Evolutionary conservation across 2,113 vertebrate species (phyloP), one percentile per base, ranked within the genome.

Genomic region (Zapornia atra): DNA sequence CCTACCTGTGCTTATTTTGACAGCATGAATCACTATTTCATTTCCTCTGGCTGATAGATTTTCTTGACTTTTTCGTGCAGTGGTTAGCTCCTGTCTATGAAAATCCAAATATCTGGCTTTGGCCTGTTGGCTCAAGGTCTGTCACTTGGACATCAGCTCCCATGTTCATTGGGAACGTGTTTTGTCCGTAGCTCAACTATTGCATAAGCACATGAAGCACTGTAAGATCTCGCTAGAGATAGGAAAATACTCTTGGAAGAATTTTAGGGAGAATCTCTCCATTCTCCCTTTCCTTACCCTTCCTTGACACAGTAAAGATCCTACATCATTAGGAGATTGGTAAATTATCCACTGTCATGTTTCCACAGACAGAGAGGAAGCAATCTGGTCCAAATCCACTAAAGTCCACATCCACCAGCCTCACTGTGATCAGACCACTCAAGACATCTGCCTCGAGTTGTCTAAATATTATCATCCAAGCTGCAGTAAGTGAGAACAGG

Each of bases 141-240:
- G 33, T 48, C 5, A 4, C 4, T 31, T 4, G 9, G 26, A 36
- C 19, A 11, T 65, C 17, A 2, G 11, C n/a, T 70, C 40, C n/a
- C 22, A 8, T 3, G 3, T 51, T 34, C 5, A 4, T n/a, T 75
- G 13, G 25, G 19, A 33, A 28, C 0, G 0, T 12, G 2, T 68
- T 91, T 73, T 34, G 20, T 11, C 13, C 19, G 63, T 26, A 59
- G 9, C 10, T 2, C 1, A 63, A 40, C 5, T 15, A 17, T 8
- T 38, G 5, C 12, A 25, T 82, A 84, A 87, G 5, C 6, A 8
- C 13, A 24, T 5, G 10, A 80, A 72, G 40, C 36, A 22, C 34
- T 36, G 8, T 25, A 34, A 91, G 42, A n/a, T 15, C 31, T 60
- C 9, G 1, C 25, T 9, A 56, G 34, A 56, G 15, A 25, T 29